A percentile compares a stretch with the other conserved stretches of the same genome.
phyloP scores from a whole-genome alignment of 1,140 invertebrate genomes.

The Drosophila ananassae region DNA sequence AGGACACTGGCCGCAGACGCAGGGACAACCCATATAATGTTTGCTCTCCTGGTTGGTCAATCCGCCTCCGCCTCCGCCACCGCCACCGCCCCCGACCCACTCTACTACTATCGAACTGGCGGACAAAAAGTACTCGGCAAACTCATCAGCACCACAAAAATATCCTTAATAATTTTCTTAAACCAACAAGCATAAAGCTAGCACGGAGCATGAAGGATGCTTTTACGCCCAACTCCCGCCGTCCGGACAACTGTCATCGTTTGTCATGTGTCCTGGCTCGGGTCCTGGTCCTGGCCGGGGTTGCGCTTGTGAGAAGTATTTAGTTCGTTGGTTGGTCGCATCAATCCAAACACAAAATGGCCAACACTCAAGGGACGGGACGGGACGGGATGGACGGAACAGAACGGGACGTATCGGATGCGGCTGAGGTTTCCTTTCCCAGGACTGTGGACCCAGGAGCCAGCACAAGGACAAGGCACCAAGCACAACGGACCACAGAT shows the following conservation, averaged over 20 bases:
- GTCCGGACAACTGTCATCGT: constrained; percentile 65
- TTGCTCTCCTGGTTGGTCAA: constrained; percentile 72
- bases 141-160: constrained; percentile 83
- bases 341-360: constrained; percentile 83
- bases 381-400: not conserved
- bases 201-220: constrained; percentile 66
- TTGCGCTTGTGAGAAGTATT: constrained; percentile 74
- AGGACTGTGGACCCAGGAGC: not conserved
- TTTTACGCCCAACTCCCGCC: constrained; percentile 55
- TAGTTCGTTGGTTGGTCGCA: constrained; percentile 73
- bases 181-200: constrained; percentile 80
- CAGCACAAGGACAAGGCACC: not conserved
- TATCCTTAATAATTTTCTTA: constrained; percentile 83
- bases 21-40: constrained; percentile 52
- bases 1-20: constrained; percentile 8
- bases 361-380: constrained; percentile 50
- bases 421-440: constrained; percentile 77
- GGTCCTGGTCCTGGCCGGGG: constrained; percentile 46
- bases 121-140: constrained; percentile 78
- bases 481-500: not conserved
- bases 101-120: not conserved
- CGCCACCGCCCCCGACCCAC: no score
- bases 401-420: constrained; percentile 66
- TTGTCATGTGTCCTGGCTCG: constrained; percentile 74
- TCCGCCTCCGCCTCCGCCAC: constrained; percentile 14